Conservation (phyloP, 2,797 vertebrate species). For the Poeciliopsis infans region DNA sequence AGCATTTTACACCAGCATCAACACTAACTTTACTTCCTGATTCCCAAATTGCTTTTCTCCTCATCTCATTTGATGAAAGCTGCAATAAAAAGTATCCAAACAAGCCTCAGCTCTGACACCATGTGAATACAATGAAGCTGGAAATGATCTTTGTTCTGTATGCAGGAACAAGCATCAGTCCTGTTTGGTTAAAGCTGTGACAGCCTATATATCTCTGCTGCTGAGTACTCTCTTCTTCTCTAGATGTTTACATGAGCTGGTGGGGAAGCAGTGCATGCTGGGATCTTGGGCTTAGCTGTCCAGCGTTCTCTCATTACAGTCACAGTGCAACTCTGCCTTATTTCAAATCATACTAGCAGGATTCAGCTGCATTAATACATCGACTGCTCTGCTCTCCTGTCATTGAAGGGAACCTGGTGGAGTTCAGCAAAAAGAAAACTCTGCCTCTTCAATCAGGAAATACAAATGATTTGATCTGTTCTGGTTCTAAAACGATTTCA, state of each 20-base stretch:
- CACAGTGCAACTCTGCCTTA: not conserved
- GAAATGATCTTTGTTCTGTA: constrained; percentile 46
- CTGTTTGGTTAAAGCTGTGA: constrained; percentile 46
- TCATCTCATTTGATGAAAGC: constrained; percentile 54
- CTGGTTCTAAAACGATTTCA: not conserved
- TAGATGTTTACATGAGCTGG: constrained; percentile 54
- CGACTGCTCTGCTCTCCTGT: not conserved
- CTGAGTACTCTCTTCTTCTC: constrained; percentile 11
- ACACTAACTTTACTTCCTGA: constrained; percentile 2
- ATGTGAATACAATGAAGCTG: constrained; percentile 48
- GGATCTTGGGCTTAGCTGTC: constrained; percentile 27
- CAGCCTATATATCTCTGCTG: constrained; percentile 30
- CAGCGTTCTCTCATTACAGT: constrained; percentile 34
- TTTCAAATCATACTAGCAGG: constrained; percentile 19
- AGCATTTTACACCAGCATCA: not conserved
- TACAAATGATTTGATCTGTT: not conserved
- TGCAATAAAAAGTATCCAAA: constrained; percentile 31
- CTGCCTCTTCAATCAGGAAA: not conserved
- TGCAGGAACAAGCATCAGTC: constrained; percentile 42
- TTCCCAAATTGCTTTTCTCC: constrained; percentile 22
- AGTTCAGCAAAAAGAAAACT: not conserved
- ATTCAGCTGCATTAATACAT: constrained; percentile 7
- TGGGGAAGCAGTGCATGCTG: constrained; percentile 31
- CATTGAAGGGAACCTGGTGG: not conserved
- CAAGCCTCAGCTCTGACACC: constrained; percentile 29